Evolutionary conservation across 2,797 vertebrate species (phyloP).

Genomic region (Ataeniobius toweri): DNA sequence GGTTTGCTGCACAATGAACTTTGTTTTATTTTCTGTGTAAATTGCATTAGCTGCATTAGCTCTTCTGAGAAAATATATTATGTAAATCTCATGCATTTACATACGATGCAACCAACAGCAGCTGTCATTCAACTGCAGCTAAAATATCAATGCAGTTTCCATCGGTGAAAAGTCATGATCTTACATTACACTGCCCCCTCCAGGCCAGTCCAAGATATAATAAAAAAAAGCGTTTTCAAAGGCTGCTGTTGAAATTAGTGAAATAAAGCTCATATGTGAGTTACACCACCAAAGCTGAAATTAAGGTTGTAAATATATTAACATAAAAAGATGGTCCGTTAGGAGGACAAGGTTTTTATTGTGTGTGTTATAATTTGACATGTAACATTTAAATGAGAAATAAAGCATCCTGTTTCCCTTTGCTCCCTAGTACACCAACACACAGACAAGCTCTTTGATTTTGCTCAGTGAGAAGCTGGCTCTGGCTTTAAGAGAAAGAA

Average conservation of each 20-base stretch:
- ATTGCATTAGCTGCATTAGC: not conserved
- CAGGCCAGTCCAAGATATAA: slow-evolving; percentile 26
- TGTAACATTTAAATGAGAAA: not conserved
- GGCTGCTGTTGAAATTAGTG: not conserved
- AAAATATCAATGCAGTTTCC: not conserved
- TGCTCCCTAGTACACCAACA: not conserved
- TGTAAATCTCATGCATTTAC: slow-evolving; percentile 6
- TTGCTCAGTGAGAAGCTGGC: slow-evolving; percentile 31
- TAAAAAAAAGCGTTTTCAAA: not conserved
- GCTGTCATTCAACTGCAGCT: not conserved
- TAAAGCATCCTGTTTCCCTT: not conserved
- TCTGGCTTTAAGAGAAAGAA: slow-evolving; percentile 35
- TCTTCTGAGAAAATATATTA: slow-evolving; percentile 5
- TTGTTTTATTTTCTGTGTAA: not conserved
- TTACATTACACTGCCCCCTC: slow-evolving; percentile 66
- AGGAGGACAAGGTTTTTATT: not conserved
- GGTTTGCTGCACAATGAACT: not conserved
- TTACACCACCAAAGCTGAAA: not conserved
- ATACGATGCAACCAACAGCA: slow-evolving; percentile 5
- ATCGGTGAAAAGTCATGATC: not conserved
- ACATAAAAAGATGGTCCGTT: not conserved
- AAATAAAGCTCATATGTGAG: not conserved
- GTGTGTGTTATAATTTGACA: not conserved
- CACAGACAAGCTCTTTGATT: slow-evolving; percentile 23
- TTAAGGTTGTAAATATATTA: not conserved